These are phyloP conservation scores for Chouioia cunea DNA, from an alignment of 2,888 invertebrate species.

Conservation along the genomic window DNA sequence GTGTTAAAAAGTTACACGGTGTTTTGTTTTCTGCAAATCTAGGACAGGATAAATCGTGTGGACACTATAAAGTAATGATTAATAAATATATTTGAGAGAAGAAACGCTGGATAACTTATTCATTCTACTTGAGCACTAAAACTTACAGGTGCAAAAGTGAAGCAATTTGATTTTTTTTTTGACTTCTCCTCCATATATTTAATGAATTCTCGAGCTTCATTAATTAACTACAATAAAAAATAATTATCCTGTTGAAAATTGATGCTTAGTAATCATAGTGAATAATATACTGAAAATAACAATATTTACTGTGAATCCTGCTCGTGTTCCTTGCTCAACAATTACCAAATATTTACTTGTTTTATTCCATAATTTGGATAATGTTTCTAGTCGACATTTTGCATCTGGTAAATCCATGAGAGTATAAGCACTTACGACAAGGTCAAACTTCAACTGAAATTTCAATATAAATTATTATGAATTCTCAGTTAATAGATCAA, in stretches of 20 bases:
- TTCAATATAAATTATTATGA: slow-evolving; percentile 17
- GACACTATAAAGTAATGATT: slow-evolving; percentile 74
- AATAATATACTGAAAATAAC: slow-evolving; percentile 12
- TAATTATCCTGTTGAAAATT: slow-evolving; percentile 15
- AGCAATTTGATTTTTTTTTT: slow-evolving; percentile 63
- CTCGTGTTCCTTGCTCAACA: slow-evolving; percentile 85
- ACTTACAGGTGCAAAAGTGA: slow-evolving; percentile 84
- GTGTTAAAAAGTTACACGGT: slow-evolving; percentile 83
- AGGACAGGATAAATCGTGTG: slow-evolving; percentile 86
- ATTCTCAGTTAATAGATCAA: slow-evolving; percentile 5
- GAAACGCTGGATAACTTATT: background rate
- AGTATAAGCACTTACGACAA: slow-evolving; percentile 85
- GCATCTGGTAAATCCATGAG: slow-evolving; percentile 83
- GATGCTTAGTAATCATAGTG: slow-evolving; percentile 18
- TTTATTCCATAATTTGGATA: slow-evolving; percentile 88
- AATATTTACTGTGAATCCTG: slow-evolving; percentile 78
- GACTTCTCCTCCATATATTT: slow-evolving; percentile 69
- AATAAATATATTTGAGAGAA: slow-evolving; percentile 2
- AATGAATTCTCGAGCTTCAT: slow-evolving; percentile 88
- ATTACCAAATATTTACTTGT: slow-evolving; percentile 85
- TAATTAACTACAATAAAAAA: slow-evolving; percentile 71
- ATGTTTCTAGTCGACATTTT: slow-evolving; percentile 76
- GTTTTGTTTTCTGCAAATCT: slow-evolving; percentile 73
- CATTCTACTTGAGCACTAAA: background rate
- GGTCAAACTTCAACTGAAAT: slow-evolving; percentile 77